Base-by-base conservation (phyloP, 2,113 vertebrate genomes). In the Dasyornis broadbenti region DNA sequence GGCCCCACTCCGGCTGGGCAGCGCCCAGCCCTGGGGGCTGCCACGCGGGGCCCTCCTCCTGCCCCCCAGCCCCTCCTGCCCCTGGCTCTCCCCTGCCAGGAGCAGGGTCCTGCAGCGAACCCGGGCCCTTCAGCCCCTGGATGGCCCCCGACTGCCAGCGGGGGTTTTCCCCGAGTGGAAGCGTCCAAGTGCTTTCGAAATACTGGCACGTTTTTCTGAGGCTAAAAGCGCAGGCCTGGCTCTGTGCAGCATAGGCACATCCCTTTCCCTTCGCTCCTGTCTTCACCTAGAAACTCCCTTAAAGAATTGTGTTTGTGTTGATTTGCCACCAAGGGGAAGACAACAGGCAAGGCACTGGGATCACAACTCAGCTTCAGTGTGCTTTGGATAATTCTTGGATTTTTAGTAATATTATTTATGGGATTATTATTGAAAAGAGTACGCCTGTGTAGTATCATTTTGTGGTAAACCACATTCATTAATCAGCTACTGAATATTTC, bases 381-480 rank as follows among this genome's bases (percentile, higher is more conserved):
- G 42, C 53, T 92, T 44, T 81, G 85, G 50, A 37, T 82, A 89
- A 81, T 82, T 93, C 50, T 93, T 82, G 44, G 30, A 70, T 86
- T 93, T 89, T 94, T 90, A 93, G 47, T 77, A 77, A 68, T 88
- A 88, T 53, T 92, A 91, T 90, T 97, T 82, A 91, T 92, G 87
- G 49, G 63, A 86, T 83, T 90, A 78, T 86, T 90, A 91, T 14
- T 96, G 88, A 96, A 94, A 92, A 95, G 91, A 86, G 44, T 47
- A 57, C 53, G 84, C 49, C 70, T 87, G 81, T 57, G 84, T 82
- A 89, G 53, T 91, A 87, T 84, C 70, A 79, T 87, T 95, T 84
- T 69, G 93, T 95, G 86, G 94, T 95, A 72, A 96, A 87, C 86
- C 86, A 92, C 91, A 85, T 85, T 95, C 84, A 95, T 95, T 95